Base-by-base conservation (phyloP, 2,113 vertebrate genomes). In the Pionites leucogaster region DNA sequence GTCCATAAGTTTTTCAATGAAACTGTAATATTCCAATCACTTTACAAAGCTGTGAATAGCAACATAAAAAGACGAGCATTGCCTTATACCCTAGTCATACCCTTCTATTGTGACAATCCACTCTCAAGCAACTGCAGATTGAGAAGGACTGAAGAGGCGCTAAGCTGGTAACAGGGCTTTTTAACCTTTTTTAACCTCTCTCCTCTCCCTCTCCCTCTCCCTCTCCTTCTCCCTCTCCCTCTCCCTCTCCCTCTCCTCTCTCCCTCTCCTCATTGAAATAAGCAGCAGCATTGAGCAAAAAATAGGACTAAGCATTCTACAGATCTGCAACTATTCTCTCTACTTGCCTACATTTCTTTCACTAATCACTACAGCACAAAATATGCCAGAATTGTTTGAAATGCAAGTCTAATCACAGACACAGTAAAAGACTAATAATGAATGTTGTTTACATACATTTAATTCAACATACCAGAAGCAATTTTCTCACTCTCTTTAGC, bases 401-500 rank as follows among this genome's bases (percentile, higher is more conserved):
- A 93, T 90, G 60, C 12, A 4, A 71, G 55, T 49, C 52, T 83
- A 39, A 50, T 59, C 93, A 83, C 70, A 82, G 86, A 47, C 65
- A 62, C 79, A 86, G 65, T 49, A 44, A 80, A 91, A 50, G 65
- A 93, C 77, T 84, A 93, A 82, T 91, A 92, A 82, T 1, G 5
- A 70, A n/a, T 41, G n/a, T 23, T 60, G 91, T 94, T 96, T 95
- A 82, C 81, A 85, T 64, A 94, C 88, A 79, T 96, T 97, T 86
- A 93, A 92, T 90, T 86, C 62, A 97, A 93, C 95, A 84, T 71
- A 92, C 80, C 81, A 92, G 86, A 53, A 95, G 63, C 68, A 97
- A 91, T 64, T 93, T 70, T 92, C 94, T 93, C 89, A 91, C 94
- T 97, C 97, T 98, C 97, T 97, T 97, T 97, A 98, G 96, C 96